These are phyloP conservation scores for Natrix natrix DNA, from an alignment of 2,797 vertebrate genomes.

Conservation along the genomic window DNA sequence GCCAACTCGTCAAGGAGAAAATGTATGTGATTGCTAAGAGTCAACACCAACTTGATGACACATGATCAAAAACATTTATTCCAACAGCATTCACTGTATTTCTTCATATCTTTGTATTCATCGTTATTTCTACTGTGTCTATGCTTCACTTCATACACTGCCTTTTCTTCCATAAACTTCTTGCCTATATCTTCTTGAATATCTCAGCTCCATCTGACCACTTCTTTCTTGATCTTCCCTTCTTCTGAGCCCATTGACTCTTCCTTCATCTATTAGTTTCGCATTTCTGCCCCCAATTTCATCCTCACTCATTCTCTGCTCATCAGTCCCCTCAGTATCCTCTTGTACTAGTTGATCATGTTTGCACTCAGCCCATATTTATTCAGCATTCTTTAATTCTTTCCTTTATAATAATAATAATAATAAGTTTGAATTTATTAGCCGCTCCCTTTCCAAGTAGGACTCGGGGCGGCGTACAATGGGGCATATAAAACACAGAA, in stretches of 20 bases:
- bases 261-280: background rate
- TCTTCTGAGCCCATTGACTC: background rate
- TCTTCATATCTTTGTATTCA: background rate
- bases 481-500: too few relatives aligned
- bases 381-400: background rate
- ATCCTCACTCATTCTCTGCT: background rate
- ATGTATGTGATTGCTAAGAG: background rate
- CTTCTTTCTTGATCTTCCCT: background rate
- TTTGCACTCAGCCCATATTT: background rate
- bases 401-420: background rate
- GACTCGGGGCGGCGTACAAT: too few relatives aligned
- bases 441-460: too few relatives aligned
- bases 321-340: background rate
- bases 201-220: background rate
- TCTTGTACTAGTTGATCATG: background rate
- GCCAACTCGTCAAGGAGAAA: background rate
- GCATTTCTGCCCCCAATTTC: background rate
- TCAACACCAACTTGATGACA: background rate
- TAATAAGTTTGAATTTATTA: too few relatives aligned
- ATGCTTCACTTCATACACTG: background rate
- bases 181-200: background rate
- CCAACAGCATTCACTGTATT: background rate
- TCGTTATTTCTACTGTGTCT: background rate
- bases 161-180: background rate
- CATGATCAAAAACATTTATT: background rate